Percentiles rank a stretch among this genome's conserved stretches.
phyloP scores from a whole-genome alignment of 2,888 invertebrate genomes.

The Oligia fasciuncula region DNA sequence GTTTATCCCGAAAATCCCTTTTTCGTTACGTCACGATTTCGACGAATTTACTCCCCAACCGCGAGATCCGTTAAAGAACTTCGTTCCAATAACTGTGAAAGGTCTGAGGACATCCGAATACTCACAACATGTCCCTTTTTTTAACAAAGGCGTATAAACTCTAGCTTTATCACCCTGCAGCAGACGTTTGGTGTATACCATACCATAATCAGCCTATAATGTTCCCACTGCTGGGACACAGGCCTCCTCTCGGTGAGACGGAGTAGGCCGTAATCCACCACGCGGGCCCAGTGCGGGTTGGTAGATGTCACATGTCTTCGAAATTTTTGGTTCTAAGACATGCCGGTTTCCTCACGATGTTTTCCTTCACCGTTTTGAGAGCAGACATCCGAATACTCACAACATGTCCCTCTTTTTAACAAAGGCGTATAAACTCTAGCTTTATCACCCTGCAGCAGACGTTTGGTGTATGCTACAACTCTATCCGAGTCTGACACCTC shows the following conservation, averaged over 20 bases:
- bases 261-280: too few relatives aligned
- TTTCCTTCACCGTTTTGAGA: too few relatives aligned
- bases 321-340: too few relatives aligned
- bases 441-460: slow-evolving; percentile 92
- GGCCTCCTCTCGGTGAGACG: too few relatives aligned
- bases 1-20: too few relatives aligned
- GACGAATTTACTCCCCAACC: too few relatives aligned
- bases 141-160: slow-evolving; percentile 93
- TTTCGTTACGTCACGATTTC: background rate
- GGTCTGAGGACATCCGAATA: slow-evolving; percentile 60
- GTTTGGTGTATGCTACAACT: slow-evolving; percentile 87
- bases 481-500: slow-evolving; percentile 62
- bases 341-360: too few relatives aligned
- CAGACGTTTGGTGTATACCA: slow-evolving; percentile 90
- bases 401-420: slow-evolving; percentile 93
- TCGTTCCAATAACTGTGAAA: background rate
- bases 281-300: too few relatives aligned
- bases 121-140: slow-evolving; percentile 95
- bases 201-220: too few relatives aligned
- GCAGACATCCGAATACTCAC: slow-evolving; percentile 88
- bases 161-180: slow-evolving; percentile 92
- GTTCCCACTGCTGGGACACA: too few relatives aligned
- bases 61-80: background rate
- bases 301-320: too few relatives aligned
- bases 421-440: slow-evolving; percentile 93